A percentile compares a stretch with the other conserved stretches of the same genome.
phyloP scores from a whole-genome alignment of 1,140 invertebrate genomes.

The Pachypeltis micranthus region DNA sequence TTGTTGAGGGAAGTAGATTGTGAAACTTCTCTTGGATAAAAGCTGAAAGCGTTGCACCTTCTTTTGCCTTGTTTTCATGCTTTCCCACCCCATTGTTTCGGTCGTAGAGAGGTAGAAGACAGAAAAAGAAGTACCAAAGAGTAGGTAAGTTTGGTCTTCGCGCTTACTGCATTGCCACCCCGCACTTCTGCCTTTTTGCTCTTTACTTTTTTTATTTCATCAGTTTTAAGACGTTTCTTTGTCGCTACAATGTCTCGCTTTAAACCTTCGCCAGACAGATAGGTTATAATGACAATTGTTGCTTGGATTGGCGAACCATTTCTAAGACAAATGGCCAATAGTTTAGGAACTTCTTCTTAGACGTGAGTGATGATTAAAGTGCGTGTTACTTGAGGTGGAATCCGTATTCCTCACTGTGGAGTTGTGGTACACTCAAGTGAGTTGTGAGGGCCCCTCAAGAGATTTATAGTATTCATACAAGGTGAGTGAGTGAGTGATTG shows the following conservation, averaged over 20 bases:
- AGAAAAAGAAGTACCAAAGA: constrained; percentile 61
- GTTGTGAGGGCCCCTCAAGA: no score
- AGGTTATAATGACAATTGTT: background rate
- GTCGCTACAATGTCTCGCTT: background rate
- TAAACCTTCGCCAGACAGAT: background rate
- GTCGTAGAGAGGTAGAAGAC: constrained; percentile 47
- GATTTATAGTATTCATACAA: no score
- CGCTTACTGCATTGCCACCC: background rate
- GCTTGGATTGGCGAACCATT: background rate
- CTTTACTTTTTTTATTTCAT: background rate
- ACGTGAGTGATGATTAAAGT: no score
- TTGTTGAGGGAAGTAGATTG: no score
- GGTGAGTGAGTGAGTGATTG: no score
- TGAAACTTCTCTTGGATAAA: no score
- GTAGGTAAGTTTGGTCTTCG: constrained; percentile 52
- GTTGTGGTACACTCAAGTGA: no score
- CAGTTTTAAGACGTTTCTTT: background rate
- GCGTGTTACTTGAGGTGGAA: no score
- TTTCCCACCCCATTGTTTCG: constrained; percentile 36
- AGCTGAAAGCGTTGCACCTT: background rate
- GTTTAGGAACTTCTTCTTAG: no score
- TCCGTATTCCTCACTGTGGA: no score
- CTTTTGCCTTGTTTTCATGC: constrained; percentile 33
- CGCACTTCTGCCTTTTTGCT: background rate
- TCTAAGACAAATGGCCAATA: no score